phyloP scores from a whole-genome alignment of 2,113 vertebrate species.

The Tetrax tetrax region DNA sequence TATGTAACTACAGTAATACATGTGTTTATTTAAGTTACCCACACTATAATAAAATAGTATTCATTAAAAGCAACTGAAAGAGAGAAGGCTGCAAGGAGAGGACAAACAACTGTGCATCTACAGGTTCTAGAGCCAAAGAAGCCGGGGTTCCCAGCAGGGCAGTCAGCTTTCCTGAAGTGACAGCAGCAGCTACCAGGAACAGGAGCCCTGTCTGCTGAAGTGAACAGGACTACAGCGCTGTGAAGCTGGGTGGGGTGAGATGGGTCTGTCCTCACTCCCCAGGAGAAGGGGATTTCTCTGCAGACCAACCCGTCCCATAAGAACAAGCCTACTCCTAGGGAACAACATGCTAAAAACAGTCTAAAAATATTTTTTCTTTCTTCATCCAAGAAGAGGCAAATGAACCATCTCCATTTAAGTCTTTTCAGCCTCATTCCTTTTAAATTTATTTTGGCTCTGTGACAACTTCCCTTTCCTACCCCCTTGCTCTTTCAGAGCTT shows the following conservation, averaged over 20 bases:
- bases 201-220: background rate
- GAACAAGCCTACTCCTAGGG: background rate
- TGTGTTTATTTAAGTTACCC: background rate
- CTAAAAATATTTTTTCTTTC: background rate
- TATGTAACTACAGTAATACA: background rate
- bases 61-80: background rate
- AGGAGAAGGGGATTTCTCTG: background rate
- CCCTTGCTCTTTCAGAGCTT: background rate
- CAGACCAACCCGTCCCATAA: background rate
- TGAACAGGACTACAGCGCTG: fast-evolving
- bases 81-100: background rate
- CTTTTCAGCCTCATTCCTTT: background rate
- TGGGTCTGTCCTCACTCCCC: background rate
- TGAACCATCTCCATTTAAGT: background rate
- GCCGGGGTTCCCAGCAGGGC: background rate
- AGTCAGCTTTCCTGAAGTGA: background rate
- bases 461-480: background rate
- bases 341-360: background rate
- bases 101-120: background rate
- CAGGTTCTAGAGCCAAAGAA: background rate
- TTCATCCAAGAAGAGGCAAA: background rate
- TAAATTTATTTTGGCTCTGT: background rate
- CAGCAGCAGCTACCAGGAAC: background rate
- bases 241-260: background rate
- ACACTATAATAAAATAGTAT: background rate